Percentiles rank a stretch among this genome's conserved stretches.
phyloP scores from a whole-genome alignment of 2,888 invertebrate genomes.

The Agrotis puta region DNA sequence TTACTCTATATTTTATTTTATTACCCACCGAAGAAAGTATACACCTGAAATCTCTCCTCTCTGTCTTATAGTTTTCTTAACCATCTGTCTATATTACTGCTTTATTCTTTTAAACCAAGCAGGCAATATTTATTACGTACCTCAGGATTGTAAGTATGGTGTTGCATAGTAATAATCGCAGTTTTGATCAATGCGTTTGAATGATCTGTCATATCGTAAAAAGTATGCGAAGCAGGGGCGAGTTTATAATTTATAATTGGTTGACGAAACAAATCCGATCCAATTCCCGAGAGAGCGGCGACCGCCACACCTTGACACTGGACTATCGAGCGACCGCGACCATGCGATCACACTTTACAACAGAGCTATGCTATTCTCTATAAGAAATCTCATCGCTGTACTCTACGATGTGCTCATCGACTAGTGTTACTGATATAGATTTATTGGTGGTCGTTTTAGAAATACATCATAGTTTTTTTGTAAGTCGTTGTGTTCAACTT shows the following conservation, averaged over 20 bases:
- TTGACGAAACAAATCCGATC: conserved; percentile 2
- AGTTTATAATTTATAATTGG: no score
- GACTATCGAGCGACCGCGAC: conserved; percentile 18
- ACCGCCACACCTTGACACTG: conserved; percentile 63
- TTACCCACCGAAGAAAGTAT: no score
- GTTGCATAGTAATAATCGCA: no score
- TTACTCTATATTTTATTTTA: conserved; percentile 49
- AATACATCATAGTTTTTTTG: conserved; percentile 9
- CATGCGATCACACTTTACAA: conserved; percentile 35
- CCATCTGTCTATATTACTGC: no score
- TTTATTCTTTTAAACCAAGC: no score
- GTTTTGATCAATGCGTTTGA: no score
- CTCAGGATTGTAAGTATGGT: no score
- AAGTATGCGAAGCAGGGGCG: no score
- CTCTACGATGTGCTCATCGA: neutral
- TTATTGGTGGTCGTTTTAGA: conserved; percentile 29
- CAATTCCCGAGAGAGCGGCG: conserved; percentile 45
- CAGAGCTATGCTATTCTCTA: neutral
- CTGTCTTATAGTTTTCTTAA: no score
- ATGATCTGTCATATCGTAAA: no score
- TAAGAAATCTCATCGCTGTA: no score
- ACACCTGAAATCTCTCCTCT: neutral
- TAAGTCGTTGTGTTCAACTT: neutral
- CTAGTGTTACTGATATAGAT: conserved; percentile 41
- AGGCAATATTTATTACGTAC: no score